Evolutionary conservation across 2,888 invertebrate genomes (phyloP), one percentile per base, ranked within the genome.

Genomic region (Anoncus sp.): DNA sequence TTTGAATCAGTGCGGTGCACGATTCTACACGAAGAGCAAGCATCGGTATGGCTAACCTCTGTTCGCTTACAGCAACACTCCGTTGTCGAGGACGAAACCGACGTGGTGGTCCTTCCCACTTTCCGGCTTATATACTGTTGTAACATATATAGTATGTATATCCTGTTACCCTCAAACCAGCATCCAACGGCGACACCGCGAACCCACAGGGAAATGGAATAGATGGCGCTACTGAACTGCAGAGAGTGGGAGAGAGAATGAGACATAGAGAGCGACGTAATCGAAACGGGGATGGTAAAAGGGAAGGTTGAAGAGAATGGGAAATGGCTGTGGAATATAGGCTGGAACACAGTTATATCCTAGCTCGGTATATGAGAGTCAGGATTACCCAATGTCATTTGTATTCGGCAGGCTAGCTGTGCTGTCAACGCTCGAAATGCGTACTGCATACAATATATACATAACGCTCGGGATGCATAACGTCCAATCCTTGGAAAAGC

Each of bases 311-410:
- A 53, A 49, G 84, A 82, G 86, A 85, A 86, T 83, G 85, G 86
- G 86, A 85, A 81, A 83, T 77, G 83, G 85, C 84, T 60, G 75
- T 79, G 83, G 85, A 85, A 86, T 86, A 87, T 88, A 87, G 86
- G 86, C 70, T 71, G 75, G 60, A 73, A 85, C 86, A 85, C 85
- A 86, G 85, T 86, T 88, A 87, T 88, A 87, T 57, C 35, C 67
- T 12, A 53, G 55, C 47, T 85, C 85, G 86, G 86, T 88, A 80
- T 77, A 87, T 86, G 89, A 87, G 88, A 87, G 86, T 86, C 86
- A 88, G 90, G 90, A 90, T 90, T 90, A 90, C 87, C 84, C 87
- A 80, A 84, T 86, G 87, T 88, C 88, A 88, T 88, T 87, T 86
- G 88, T 88, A 88, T 88, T 88, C 88, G 86, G 86, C 87, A 89